These are phyloP conservation scores for Parnassius apollo DNA, from an alignment of 2,888 invertebrate genomes.

Conservation along the genomic window DNA sequence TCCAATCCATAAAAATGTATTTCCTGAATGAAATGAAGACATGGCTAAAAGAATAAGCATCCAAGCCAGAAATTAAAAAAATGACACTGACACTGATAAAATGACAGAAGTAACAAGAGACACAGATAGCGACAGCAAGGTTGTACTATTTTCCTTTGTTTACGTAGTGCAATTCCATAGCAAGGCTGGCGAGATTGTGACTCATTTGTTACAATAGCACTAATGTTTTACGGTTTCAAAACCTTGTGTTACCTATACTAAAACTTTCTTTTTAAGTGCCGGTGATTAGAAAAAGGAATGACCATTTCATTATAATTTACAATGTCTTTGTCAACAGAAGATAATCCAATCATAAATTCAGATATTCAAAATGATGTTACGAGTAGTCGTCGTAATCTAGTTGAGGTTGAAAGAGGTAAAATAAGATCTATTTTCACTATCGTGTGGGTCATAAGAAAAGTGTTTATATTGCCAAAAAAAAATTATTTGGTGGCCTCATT, in stretches of 20 bases:
- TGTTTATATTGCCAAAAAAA: not conserved
- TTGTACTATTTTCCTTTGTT: conserved; percentile 14
- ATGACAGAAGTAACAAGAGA: no score
- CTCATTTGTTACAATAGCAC: conserved; percentile 6
- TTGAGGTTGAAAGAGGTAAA: conserved; percentile 59
- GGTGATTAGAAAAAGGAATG: conserved; percentile 32
- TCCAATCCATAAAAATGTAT: no score
- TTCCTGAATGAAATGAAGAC: no score
- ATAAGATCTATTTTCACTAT: conserved; percentile 10
- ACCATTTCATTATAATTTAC: conserved; percentile 40
- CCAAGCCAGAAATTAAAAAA: no score
- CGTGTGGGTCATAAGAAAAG: not conserved
- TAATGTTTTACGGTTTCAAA: conserved; percentile 9
- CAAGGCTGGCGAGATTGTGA: conserved; percentile 10
- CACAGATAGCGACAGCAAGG: not conserved
- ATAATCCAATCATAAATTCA: conserved; percentile 69
- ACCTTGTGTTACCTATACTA: not conserved
- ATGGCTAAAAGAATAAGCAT: no score
- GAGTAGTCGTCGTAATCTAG: conserved; percentile 59
- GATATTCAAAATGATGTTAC: conserved; percentile 72
- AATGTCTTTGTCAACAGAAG: conserved; percentile 64
- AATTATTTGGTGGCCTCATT: not conserved
- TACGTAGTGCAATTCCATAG: conserved; percentile 10
- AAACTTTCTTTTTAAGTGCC: not conserved
- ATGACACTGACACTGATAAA: no score